These are phyloP conservation scores for Pseudomyrmex dendroicus DNA, from an alignment of 1,140 invertebrate genomes.

Conservation along the genomic window DNA sequence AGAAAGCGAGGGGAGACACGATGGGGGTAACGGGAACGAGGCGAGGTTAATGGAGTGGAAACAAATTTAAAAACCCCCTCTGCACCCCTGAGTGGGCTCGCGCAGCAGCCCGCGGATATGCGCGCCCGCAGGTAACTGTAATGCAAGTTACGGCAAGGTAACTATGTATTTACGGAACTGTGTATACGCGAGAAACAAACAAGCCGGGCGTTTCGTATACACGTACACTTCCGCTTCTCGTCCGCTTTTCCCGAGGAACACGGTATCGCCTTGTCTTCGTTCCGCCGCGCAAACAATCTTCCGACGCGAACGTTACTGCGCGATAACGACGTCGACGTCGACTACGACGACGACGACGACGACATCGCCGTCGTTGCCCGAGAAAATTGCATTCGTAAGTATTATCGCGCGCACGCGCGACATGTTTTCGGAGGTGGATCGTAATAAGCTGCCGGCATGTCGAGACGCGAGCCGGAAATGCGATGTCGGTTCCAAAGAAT, in stretches of 20 bases:
- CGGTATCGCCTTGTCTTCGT: constrained; percentile 49
- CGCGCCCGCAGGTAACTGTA: constrained; percentile 40
- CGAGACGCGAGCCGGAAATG: constrained; percentile 50
- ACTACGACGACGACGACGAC: background rate
- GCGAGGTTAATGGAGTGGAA: constrained; percentile 78
- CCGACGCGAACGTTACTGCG: constrained; percentile 37
- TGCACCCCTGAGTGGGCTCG: background rate
- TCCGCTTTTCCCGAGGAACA: constrained; percentile 36
- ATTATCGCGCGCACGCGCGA: constrained; percentile 51
- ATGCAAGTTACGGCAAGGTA: constrained; percentile 16
- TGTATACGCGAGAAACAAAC: constrained; percentile 59
- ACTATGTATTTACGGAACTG: constrained; percentile 54
- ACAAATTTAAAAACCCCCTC: constrained; percentile 77
- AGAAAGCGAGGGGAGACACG: constrained; percentile 16
- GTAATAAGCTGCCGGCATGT: constrained; percentile 48
- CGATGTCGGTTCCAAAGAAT: constrained; percentile 34
- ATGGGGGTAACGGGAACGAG: constrained; percentile 63
- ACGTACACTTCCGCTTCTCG: constrained; percentile 40
- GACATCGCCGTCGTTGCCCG: constrained; percentile 31
- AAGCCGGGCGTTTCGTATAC: constrained; percentile 48
- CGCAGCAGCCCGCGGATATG: constrained; percentile 7
- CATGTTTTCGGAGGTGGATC: constrained; percentile 55
- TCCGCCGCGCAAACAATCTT: constrained; percentile 31
- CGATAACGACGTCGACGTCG: constrained; percentile 43
- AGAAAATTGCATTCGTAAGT: constrained; percentile 61